Base-by-base conservation (phyloP, 2,797 vertebrate species). In the Pipistrellus pipistrellus region DNA sequence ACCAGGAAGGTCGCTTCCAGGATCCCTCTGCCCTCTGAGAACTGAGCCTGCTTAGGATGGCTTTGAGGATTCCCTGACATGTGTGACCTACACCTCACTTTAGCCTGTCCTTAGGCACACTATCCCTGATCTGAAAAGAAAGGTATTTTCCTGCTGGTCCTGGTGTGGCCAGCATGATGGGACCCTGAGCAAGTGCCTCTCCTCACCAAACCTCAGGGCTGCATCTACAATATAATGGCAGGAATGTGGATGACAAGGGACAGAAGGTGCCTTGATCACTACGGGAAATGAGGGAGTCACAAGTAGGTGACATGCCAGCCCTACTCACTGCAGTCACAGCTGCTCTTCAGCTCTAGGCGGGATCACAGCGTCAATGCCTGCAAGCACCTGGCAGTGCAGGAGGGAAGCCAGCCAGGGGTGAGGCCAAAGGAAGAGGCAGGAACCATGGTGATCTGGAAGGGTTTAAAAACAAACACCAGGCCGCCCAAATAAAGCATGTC, bases 391-490 rank as follows among this genome's bases (percentile, higher is more conserved):
- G 72, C 48, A 14, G 30, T 41, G 0, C 30, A 71, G 15, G 78
- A 82, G n/a, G 32, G 62, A 44, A 88, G 51, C 17, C 25, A 35
- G 80, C 48, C 72, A 82, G 27, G 77, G 23, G 9, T 41, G 57
- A 72, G 20, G 57, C 94, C 78, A 59, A 75, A 72, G 85, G 85
- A 85, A 83, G 62, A 81, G 2, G 23, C 11, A 68, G 81, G 71
- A 84, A 35, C 75, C 68, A 44, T 84, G 48, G 95, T 83, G 75
- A 83, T n/a, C 51, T 27, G 51, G 53, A 83, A 64, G 35, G 30
- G 32, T 25, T 71, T 68, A 85, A 76, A 91, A 83, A 87, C 87
- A 95, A 93, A 89, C 81, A 73, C 41, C 3, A 38, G 41, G 55
- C 80, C 21, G 25, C 91, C 77, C 90, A 87, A 82, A 84, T 73